Percentiles rank a stretch among this genome's conserved stretches.
These are phyloP conservation scores for Drosophila burlai DNA, from an alignment of 1,140 invertebrate species.

Conservation along the genomic window DNA sequence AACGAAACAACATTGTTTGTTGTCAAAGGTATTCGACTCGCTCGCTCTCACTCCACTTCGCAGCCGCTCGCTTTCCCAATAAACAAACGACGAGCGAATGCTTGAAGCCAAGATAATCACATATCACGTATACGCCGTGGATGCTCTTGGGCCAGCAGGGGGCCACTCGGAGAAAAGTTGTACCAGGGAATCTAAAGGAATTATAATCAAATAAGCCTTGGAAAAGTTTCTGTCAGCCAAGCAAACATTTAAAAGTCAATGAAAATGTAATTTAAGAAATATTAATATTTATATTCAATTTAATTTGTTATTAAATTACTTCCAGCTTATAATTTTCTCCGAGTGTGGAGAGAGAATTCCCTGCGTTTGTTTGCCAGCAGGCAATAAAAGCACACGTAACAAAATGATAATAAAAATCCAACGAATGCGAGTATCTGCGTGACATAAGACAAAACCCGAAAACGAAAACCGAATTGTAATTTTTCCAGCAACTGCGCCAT, in stretches of 20 bases:
- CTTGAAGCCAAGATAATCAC: constrained; percentile 69
- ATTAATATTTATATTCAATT: too few relatives aligned
- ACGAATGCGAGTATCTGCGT: constrained; percentile 65
- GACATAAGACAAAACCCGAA: constrained; percentile 74
- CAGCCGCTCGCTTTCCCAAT: constrained; percentile 12
- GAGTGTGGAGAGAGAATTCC: not conserved
- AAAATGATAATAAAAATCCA: constrained; percentile 79
- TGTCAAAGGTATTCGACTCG: constrained; percentile 46
- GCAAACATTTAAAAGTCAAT: not conserved
- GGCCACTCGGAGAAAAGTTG: not conserved
- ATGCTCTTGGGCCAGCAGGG: constrained; percentile 21
- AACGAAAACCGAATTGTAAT: constrained; percentile 64
- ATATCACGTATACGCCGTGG: constrained; percentile 72
- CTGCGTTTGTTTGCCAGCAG: constrained; percentile 45
- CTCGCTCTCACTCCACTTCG: not conserved
- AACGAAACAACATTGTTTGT: constrained; percentile 51
- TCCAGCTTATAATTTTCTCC: not conserved
- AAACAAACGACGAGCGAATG: constrained; percentile 43
- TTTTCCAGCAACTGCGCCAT: constrained; percentile 56
- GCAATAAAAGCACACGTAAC: constrained; percentile 81
- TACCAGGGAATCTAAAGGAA: too few relatives aligned
- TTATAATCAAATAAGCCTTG: not conserved
- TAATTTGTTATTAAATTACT: too few relatives aligned
- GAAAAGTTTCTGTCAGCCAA: not conserved
- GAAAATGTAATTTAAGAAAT: not conserved